A percentile compares a stretch with the other conserved stretches of the same genome.
Evolutionary conservation across 2,113 vertebrate species (phyloP).

Genomic region (Sphaerodactylus townsendi): DNA sequence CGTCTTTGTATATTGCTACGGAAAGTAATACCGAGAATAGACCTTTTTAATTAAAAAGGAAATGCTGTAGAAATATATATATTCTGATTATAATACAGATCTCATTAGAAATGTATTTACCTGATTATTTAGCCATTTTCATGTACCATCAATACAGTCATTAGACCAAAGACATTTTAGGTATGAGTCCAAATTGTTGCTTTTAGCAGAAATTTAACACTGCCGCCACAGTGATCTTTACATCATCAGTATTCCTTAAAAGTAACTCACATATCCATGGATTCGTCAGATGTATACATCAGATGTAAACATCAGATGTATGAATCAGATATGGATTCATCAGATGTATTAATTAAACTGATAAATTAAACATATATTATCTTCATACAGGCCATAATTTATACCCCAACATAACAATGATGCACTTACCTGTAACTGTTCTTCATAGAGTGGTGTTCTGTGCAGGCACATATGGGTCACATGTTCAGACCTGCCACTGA

Average conservation of each 20-base stretch:
- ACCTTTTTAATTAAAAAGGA: not conserved
- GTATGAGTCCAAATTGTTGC: too few relatives aligned
- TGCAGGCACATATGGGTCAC: too few relatives aligned
- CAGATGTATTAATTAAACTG: not conserved
- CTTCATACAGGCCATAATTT: too few relatives aligned
- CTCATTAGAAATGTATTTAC: accelerated
- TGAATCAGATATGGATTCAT: not conserved
- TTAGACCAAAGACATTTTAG: not conserved
- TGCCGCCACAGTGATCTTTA: not conserved
- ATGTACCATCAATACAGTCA: not conserved
- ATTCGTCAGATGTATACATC: too few relatives aligned
- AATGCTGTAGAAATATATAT: not conserved
- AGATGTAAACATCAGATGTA: too few relatives aligned
- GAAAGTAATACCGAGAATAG: too few relatives aligned
- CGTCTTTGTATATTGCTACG: not conserved
- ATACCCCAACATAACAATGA: too few relatives aligned
- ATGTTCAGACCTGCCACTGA: too few relatives aligned
- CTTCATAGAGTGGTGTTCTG: too few relatives aligned
- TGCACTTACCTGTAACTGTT: too few relatives aligned
- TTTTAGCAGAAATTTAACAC: not conserved
- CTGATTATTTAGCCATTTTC: not conserved
- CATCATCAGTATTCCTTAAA: not conserved
- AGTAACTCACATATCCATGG: too few relatives aligned
- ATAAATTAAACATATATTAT: too few relatives aligned
- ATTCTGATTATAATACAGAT: not conserved